These are phyloP conservation scores for Phortica variegata DNA, from an alignment of 1,140 invertebrate genomes.

Conservation along the genomic window DNA sequence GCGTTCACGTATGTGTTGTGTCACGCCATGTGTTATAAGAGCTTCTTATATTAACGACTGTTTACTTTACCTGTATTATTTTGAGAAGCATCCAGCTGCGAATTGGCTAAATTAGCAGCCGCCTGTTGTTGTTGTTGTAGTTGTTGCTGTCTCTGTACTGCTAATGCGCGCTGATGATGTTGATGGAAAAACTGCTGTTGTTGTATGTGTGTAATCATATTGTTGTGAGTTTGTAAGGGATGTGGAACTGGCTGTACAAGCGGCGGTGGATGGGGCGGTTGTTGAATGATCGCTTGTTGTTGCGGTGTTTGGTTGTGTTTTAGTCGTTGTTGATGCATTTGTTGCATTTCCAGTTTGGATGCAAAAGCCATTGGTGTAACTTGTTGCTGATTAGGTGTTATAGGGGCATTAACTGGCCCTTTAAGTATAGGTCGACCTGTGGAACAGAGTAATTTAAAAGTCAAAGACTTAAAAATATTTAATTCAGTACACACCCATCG, in stretches of 20 bases:
- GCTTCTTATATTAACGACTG: no score
- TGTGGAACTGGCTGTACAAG: slow-evolving; percentile 10
- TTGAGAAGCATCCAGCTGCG: no score
- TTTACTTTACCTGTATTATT: no score
- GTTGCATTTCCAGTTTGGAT: slow-evolving; percentile 33
- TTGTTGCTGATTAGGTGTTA: slow-evolving; percentile 16
- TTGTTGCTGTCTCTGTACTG: slow-evolving; percentile 27
- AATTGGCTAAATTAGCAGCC: no score
- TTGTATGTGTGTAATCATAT: slow-evolving; percentile 12
- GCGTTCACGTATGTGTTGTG: no score
- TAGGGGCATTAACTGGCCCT: slow-evolving; percentile 25
- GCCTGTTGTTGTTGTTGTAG: slow-evolving; percentile 23
- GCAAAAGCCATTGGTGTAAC: slow-evolving; percentile 13
- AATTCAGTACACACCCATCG: slow-evolving; percentile 11
- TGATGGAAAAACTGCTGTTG: slow-evolving; percentile 32
- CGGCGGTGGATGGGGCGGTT: slow-evolving; percentile 2
- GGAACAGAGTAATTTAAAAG: neutral
- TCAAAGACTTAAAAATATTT: neutral
- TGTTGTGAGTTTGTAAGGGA: slow-evolving; percentile 22
- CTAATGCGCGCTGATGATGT: slow-evolving; percentile 24
- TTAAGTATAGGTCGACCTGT: slow-evolving; percentile 52
- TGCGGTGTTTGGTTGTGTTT: slow-evolving; percentile 50
- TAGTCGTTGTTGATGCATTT: slow-evolving; percentile 29
- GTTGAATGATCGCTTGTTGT: slow-evolving; percentile 45
- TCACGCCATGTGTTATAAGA: no score